Evolutionary conservation across 1,140 invertebrate genomes (phyloP).

Genomic region (Pseudomyrmex cubaensis): DNA sequence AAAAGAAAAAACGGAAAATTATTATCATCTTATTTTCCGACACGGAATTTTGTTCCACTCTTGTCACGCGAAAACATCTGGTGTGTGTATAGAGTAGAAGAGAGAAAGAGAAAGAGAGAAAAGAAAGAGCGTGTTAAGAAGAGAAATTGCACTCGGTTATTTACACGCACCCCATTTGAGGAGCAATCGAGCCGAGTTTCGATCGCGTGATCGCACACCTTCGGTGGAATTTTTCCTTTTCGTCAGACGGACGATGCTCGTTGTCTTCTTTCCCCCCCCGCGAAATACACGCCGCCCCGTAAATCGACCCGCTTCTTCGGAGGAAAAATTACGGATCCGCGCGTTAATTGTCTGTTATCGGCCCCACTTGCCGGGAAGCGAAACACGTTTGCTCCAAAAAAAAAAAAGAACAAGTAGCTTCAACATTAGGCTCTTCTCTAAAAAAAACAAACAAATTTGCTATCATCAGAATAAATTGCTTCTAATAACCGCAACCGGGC

Average conservation of each 20-base stretch:
- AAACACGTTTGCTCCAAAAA: background rate
- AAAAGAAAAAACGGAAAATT: too few species aligned
- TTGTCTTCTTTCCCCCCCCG: background rate
- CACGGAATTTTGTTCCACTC: too few species aligned
- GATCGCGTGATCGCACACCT: slow-evolving; percentile 45
- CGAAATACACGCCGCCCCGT: background rate
- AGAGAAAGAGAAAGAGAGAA: background rate
- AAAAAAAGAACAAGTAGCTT: too few species aligned
- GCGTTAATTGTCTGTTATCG: slow-evolving; percentile 13
- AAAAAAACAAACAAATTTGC: too few species aligned
- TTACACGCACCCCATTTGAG: slow-evolving; percentile 11
- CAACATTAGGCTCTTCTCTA: too few species aligned
- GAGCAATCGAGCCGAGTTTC: slow-evolving; percentile 57
- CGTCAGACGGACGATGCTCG: background rate
- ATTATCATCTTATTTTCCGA: too few species aligned
- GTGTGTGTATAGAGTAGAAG: background rate
- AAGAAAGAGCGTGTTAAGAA: background rate
- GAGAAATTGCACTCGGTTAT: slow-evolving; percentile 1
- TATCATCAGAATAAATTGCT: too few species aligned
- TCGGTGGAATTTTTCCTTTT: background rate
- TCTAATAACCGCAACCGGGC: too few species aligned
- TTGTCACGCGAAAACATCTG: background rate
- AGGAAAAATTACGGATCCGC: background rate
- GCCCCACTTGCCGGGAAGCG: background rate
- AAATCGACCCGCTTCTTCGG: background rate